These are phyloP conservation scores for Thelaira solivaga DNA, from an alignment of 2,888 invertebrate species.

Conservation along the genomic window DNA sequence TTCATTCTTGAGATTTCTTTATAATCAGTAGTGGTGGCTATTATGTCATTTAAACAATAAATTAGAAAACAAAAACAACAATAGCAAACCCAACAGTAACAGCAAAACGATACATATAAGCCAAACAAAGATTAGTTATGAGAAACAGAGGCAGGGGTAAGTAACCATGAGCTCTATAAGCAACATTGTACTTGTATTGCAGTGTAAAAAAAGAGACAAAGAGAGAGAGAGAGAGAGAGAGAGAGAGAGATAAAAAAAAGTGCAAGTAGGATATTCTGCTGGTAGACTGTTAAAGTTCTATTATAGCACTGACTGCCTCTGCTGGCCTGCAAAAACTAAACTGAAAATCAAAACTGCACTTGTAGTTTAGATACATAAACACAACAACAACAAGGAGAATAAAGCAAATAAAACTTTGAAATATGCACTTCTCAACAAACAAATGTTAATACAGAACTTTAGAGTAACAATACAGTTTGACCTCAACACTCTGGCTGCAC, in stretches of 20 bases:
- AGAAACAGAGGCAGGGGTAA: background rate
- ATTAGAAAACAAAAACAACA: conserved; percentile 19
- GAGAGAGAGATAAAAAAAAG: background rate
- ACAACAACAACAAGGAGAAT: no score
- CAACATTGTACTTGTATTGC: no score
- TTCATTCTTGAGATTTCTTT: conserved; percentile 40
- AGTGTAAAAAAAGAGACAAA: no score
- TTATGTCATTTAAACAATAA: conserved; percentile 44
- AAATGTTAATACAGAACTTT: background rate
- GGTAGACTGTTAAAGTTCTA: conserved; percentile 28
- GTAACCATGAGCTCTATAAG: background rate
- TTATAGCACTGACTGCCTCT: conserved; percentile 42
- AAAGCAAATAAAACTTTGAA: background rate
- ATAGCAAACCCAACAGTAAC: conserved; percentile 1
- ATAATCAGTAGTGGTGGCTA: conserved; percentile 33
- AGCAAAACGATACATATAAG: background rate
- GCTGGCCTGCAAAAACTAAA: conserved; percentile 24
- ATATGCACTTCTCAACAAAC: background rate
- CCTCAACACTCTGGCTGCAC: no score
- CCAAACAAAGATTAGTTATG: background rate
- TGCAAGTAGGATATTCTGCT: background rate
- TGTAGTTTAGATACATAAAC: conserved; percentile 1
- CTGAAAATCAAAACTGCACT: no score
- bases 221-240: background rate
- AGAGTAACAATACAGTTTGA: no score